A percentile compares a stretch with the other conserved stretches of the same genome.
These are phyloP conservation scores for Phataginus tetradactyla DNA, from an alignment of 2,797 vertebrate genomes.

Conservation along the genomic window DNA sequence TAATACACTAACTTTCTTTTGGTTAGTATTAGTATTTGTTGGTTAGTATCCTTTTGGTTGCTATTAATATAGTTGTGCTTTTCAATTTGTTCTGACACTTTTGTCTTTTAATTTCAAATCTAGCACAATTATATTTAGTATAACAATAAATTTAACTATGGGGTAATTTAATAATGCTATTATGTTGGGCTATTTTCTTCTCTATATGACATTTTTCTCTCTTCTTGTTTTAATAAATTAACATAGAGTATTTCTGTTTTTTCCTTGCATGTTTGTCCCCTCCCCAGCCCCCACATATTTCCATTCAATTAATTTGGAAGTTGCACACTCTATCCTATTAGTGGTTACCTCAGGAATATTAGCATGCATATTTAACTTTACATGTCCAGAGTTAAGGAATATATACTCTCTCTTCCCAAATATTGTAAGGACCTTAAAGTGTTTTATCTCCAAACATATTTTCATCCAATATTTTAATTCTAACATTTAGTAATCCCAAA, in stretches of 20 bases:
- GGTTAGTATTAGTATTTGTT: not conserved
- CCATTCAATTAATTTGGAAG: not conserved
- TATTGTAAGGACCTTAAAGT: not conserved
- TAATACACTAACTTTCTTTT: not conserved
- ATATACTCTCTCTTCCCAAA: not conserved
- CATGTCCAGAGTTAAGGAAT: not conserved
- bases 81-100: slow-evolving; percentile 17
- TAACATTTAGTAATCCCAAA: not conserved
- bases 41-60: not conserved
- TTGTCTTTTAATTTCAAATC: not conserved
- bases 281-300: not conserved
- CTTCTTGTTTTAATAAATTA: not conserved
- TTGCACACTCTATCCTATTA: not conserved
- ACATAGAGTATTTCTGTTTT: not conserved
- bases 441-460: not conserved
- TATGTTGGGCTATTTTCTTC: not conserved
- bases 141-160: not conserved
- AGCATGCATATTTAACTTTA: not conserved
- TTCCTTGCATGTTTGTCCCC: not conserved
- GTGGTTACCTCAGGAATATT: not conserved
- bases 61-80: not conserved
- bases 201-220: not conserved
- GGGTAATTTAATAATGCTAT: not conserved
- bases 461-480: slow-evolving; percentile 8
- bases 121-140: not conserved